Conservation (phyloP, 2,113 vertebrate species). For the Micromys minutus region DNA sequence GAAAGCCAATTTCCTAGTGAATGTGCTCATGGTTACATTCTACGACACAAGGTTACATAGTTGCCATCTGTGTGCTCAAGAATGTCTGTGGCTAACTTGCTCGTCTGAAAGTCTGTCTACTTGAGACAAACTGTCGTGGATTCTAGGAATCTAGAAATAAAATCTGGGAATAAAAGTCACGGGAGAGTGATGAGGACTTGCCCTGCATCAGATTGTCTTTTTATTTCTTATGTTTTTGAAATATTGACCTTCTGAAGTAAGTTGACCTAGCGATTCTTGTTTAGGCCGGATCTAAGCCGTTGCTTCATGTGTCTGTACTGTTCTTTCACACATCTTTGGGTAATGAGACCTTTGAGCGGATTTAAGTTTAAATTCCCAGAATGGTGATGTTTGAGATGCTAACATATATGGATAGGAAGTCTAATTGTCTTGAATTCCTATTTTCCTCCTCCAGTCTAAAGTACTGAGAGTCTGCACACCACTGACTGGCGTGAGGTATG, state of each 20-base stretch:
- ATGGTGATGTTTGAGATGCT: neutral
- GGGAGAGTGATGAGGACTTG: neutral
- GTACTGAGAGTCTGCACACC: conserved; percentile 89
- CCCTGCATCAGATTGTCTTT: neutral
- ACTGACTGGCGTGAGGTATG: conserved; percentile 90
- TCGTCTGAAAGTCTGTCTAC: neutral
- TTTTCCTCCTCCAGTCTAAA: conserved; percentile 85
- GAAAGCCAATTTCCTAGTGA: conserved; percentile 34
- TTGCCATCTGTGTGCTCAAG: conserved; percentile 35
- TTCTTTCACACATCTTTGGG: neutral
- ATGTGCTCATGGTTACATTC: conserved; percentile 3
- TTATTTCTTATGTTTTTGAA: neutral
- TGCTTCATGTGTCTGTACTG: conserved; percentile 2
- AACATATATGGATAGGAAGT: conserved; percentile 4
- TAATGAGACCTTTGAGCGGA: neutral
- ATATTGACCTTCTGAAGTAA: neutral
- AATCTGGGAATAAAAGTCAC: neutral
- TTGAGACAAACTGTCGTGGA: neutral
- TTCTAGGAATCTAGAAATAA: too few relatives aligned
- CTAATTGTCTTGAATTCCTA: neutral
- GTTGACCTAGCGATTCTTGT: conserved; percentile 1
- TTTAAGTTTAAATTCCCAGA: neutral
- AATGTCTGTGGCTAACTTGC: neutral
- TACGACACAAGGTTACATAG: neutral
- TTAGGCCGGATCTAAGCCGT: conserved; percentile 1